These are phyloP conservation scores for Agrotis clavis DNA, from an alignment of 2,888 invertebrate species.

Conservation along the genomic window DNA sequence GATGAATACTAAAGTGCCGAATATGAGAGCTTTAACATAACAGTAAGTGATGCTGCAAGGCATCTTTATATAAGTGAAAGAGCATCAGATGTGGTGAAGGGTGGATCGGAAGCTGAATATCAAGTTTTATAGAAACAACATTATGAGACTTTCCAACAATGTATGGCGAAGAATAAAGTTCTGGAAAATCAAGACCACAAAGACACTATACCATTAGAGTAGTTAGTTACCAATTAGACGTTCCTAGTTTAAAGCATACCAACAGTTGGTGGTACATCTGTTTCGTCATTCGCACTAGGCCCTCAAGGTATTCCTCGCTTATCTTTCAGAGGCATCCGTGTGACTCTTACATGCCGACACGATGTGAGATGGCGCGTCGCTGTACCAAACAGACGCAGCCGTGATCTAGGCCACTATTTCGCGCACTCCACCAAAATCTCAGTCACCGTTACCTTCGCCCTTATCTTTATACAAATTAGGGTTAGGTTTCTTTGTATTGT, in stretches of 20 bases:
- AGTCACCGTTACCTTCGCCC: conserved; percentile 26
- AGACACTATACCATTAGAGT: background rate
- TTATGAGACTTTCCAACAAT: background rate
- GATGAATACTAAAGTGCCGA: conserved; percentile 63
- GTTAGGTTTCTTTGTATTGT: conserved; percentile 26
- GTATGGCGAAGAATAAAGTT: background rate
- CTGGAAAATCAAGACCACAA: background rate
- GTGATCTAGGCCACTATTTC: conserved; percentile 79
- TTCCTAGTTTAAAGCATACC: background rate
- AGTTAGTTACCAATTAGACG: background rate
- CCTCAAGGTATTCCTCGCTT: conserved; percentile 75
- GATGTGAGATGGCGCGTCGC: conserved; percentile 69
- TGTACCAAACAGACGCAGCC: conserved; percentile 71
- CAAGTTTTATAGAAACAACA: background rate
- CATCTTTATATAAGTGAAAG: conserved; percentile 33
- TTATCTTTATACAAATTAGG: conserved; percentile 26
- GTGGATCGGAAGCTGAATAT: background rate
- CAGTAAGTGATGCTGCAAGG: conserved; percentile 31
- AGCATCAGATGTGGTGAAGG: conserved; percentile 3
- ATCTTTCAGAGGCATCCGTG: conserved; percentile 84
- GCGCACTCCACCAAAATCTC: conserved; percentile 61
- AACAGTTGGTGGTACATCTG: conserved; percentile 7
- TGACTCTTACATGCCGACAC: conserved; percentile 80
- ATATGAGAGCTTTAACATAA: conserved; percentile 15
- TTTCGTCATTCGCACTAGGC: background rate